phyloP scores from a whole-genome alignment of 2,113 vertebrate genomes.

The Ginglymostoma cirratum region DNA sequence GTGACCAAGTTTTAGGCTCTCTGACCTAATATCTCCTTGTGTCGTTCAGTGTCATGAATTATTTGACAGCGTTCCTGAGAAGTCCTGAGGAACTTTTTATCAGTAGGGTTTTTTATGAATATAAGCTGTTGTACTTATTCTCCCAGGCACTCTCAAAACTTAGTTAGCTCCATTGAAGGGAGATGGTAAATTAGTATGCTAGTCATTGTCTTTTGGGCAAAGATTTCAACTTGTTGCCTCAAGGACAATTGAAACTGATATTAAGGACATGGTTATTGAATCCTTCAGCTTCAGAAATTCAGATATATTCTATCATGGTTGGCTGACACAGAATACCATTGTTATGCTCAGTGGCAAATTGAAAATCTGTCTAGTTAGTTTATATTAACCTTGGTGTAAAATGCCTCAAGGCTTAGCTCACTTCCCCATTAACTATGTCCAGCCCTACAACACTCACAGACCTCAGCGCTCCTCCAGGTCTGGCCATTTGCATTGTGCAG shows the following conservation, averaged over 20 bases:
- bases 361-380: not conserved
- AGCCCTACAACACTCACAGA: not conserved
- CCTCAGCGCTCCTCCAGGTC: not conserved
- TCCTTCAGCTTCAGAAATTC: not conserved
- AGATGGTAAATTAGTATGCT: not conserved
- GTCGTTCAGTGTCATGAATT: no score
- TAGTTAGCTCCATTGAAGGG: not conserved
- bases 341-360: not conserved
- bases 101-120: not conserved
- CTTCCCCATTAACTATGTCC: not conserved
- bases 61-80: no score
- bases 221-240: not conserved
- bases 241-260: not conserved
- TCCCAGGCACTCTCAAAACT: not conserved
- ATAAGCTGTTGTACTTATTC: not conserved
- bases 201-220: not conserved
- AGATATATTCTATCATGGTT: not conserved
- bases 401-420: not conserved
- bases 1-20: no score
- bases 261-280: not conserved
- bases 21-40: no score
- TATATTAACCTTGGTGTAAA: not conserved
- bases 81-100: no score
- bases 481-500: no score
- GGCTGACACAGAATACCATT: not conserved